Evolutionary conservation across 2,797 vertebrate genomes (phyloP).

Genomic region (Chelon auratus): DNA sequence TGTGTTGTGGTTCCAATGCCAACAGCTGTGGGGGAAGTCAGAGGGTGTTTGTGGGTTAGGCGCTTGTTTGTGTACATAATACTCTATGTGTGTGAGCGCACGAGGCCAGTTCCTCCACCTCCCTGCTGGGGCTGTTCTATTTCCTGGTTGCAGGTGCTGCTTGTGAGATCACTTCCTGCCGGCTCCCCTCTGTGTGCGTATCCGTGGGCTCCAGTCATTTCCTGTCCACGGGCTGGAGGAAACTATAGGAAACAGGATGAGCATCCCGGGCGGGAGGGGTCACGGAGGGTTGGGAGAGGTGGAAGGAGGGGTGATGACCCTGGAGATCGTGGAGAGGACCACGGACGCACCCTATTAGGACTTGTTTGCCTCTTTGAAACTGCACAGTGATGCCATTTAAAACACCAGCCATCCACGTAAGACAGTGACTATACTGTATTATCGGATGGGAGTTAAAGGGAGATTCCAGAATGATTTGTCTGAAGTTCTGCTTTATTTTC

Average conservation of each 20-base stretch:
- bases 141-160: constrained; percentile 85
- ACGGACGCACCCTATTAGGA: constrained; percentile 12
- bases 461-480: constrained; percentile 5
- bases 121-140: constrained; percentile 67
- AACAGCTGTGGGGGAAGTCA: constrained; percentile 83
- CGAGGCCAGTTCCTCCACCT: constrained; percentile 43
- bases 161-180: constrained; percentile 85
- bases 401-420: background rate
- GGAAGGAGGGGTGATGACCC: constrained; percentile 66
- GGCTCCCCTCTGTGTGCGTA: constrained; percentile 48
- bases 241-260: constrained; percentile 86
- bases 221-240: constrained; percentile 79
- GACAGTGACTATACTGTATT: background rate
- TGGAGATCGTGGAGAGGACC: constrained; percentile 60
- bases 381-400: constrained; percentile 18
- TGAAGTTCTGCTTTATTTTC: constrained; percentile 17
- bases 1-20: constrained; percentile 75
- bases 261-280: constrained; percentile 81
- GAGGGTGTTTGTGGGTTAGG: constrained; percentile 54
- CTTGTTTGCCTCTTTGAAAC: constrained; percentile 18
- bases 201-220: constrained; percentile 77
- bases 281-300: constrained; percentile 65
- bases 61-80: constrained; percentile 47
- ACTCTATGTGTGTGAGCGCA: constrained; percentile 24
- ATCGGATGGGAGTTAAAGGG: background rate